A percentile compares a stretch with the other conserved stretches of the same genome.
Conservation (phyloP, 2,113 vertebrate species). For the Protobothrops flavoviridis region DNA sequence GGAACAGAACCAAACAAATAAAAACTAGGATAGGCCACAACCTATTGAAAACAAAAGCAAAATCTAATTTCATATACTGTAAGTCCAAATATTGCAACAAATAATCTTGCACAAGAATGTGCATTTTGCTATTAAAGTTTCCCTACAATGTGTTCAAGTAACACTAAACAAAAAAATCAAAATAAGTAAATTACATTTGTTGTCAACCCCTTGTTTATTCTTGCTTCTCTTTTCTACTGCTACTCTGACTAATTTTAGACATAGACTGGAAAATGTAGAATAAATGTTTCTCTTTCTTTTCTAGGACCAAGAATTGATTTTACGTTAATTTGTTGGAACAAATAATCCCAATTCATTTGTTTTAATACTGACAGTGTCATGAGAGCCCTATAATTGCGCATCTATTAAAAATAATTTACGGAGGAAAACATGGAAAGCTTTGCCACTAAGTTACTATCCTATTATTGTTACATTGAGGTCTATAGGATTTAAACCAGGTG, state of each 20-base stretch:
- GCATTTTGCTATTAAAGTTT: not conserved
- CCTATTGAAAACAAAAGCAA: conserved; percentile 32
- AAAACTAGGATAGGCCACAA: conserved; percentile 53
- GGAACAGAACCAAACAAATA: conserved; percentile 44
- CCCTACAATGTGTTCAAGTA: conserved; percentile 4
- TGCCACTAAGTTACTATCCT: not conserved
- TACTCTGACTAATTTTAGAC: not conserved
- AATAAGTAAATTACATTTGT: not conserved
- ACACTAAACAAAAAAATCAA: not conserved
- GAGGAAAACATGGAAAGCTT: not conserved
- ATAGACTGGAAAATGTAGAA: conserved; percentile 11
- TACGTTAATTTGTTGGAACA: not conserved
- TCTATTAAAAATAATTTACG: not conserved
- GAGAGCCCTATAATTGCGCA: not conserved
- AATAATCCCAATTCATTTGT: not conserved
- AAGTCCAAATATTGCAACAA: conserved; percentile 30
- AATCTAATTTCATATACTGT: conserved; percentile 7
- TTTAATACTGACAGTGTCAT: not conserved
- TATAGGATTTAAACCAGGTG: not conserved
- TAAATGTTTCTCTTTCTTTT: not conserved
- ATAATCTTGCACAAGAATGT: not conserved
- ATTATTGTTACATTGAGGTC: not conserved
- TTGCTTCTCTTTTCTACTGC: not conserved
- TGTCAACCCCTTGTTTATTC: not conserved
- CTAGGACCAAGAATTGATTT: not conserved